Conservation (phyloP, 1,140 invertebrate species). For the Drosophila pruinosa region DNA sequence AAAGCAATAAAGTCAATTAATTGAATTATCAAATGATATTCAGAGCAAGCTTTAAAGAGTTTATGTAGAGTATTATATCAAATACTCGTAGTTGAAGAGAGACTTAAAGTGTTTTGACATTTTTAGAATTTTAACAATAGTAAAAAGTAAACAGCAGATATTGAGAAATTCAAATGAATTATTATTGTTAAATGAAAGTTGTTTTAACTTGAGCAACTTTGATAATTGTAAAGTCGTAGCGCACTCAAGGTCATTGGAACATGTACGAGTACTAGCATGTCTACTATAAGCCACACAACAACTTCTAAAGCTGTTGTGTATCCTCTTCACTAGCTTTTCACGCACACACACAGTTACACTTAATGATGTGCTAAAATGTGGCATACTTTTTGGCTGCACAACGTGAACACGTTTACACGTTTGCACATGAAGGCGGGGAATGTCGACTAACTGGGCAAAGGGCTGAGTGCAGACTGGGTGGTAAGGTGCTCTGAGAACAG, state of each 20-base stretch:
- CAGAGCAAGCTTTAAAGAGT: too few species aligned
- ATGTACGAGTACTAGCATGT: background rate
- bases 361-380: slow-evolving; percentile 59
- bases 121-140: too few species aligned
- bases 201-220: too few species aligned
- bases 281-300: too few species aligned
- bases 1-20: too few species aligned
- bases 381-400: slow-evolving; percentile 45
- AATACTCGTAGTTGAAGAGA: too few species aligned
- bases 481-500: background rate
- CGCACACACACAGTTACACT: slow-evolving; percentile 20
- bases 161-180: too few species aligned
- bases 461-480: background rate
- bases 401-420: slow-evolving; percentile 40
- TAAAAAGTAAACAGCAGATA: too few species aligned
- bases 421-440: slow-evolving; percentile 29
- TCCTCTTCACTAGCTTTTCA: slow-evolving; percentile 13
- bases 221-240: background rate
- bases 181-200: too few species aligned
- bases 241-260: background rate
- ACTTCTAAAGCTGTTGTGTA: background rate
- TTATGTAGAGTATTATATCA: too few species aligned
- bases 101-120: too few species aligned
- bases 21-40: too few species aligned
- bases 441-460: background rate